Evolutionary conservation across 2,797 vertebrate genomes (phyloP), one percentile per base, ranked within the genome.

Genomic region (Scarus forsteni): DNA sequence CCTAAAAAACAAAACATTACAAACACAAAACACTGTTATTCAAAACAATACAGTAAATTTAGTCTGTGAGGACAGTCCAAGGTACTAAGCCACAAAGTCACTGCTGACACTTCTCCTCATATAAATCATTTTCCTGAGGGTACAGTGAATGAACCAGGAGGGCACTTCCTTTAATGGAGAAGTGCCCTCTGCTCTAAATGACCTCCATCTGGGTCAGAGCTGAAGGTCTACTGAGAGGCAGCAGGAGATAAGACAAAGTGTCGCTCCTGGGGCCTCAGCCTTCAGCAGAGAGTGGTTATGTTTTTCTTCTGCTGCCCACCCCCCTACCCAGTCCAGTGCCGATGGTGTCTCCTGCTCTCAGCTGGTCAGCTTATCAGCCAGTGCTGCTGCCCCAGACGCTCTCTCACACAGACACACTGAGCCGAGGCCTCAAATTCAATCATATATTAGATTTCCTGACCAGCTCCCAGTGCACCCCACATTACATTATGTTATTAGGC

Each of bases 221-320:
- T 83, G 74, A 70, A 64, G 67, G 77, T 84, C 61, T 34, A 36
- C 70, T 60, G 63, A 75, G 64, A 77, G 77, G 80, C 70, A 77
- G 60, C 59, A 36, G 68, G 27, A 82, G 81, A 89, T 87, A 84
- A 88, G 79, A 86, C 73, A 66, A 15, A 38, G 58, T 14, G 63
- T 57, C 0, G 39, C 39, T 64, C 80, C 75, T 7, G 13, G 64
- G 80, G 80, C 73, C 64, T 84, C 66, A 49, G 59, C 76, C 66
- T 27, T 27, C 42, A 35, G 11, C 51, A 67, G 73, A 63, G 54
- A 76, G 81, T 78, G 78, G 63, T 72, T 79, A 60, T 44, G 66
- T 85, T 75, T 50, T 70, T 54, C 58, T 59, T 68, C 53, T 46
- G 50, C 70, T 66, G 52, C 48, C n/a, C 1, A 54, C n/a, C 19